Evolutionary conservation across 2,888 invertebrate species (phyloP).

Genomic region (Drosophila lutescens): DNA sequence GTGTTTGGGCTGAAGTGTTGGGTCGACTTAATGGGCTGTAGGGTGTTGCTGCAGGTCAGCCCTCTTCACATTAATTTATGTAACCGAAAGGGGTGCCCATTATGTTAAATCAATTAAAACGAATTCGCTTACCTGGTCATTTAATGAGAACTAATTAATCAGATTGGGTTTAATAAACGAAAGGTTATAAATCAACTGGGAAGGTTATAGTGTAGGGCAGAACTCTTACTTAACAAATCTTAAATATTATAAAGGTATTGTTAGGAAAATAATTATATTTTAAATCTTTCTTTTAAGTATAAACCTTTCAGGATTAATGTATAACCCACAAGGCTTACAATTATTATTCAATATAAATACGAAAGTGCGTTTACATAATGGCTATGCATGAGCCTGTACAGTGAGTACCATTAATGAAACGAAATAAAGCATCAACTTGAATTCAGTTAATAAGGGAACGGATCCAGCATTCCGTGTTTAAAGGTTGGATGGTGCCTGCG

Average conservation of each 20-base stretch:
- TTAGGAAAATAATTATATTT: no score
- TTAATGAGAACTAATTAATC: slow-evolving; percentile 26
- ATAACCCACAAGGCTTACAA: no score
- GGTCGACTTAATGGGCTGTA: slow-evolving; percentile 20
- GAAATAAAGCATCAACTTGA: slow-evolving; percentile 6
- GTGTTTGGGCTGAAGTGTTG: slow-evolving; percentile 49
- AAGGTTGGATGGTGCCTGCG: slow-evolving; percentile 22
- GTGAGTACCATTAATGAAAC: no score
- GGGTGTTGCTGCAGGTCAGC: slow-evolving; percentile 27
- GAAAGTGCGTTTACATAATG: no score
- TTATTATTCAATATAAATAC: no score
- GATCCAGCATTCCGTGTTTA: slow-evolving; percentile 11
- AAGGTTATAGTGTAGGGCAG: no score
- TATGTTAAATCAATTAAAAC: slow-evolving; percentile 32
- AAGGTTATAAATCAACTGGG: neutral
- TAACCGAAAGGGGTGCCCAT: slow-evolving; percentile 12
- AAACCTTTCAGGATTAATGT: neutral
- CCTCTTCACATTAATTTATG: slow-evolving; percentile 19
- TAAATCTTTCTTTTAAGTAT: neutral
- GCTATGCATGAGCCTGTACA: no score
- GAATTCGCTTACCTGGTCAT: slow-evolving; percentile 15
- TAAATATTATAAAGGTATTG: no score
- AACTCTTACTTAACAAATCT: neutral
- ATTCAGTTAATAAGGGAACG: neutral
- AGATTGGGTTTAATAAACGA: neutral